These are phyloP conservation scores for Popillia japonica DNA, from an alignment of 1,140 invertebrate species.

Conservation along the genomic window DNA sequence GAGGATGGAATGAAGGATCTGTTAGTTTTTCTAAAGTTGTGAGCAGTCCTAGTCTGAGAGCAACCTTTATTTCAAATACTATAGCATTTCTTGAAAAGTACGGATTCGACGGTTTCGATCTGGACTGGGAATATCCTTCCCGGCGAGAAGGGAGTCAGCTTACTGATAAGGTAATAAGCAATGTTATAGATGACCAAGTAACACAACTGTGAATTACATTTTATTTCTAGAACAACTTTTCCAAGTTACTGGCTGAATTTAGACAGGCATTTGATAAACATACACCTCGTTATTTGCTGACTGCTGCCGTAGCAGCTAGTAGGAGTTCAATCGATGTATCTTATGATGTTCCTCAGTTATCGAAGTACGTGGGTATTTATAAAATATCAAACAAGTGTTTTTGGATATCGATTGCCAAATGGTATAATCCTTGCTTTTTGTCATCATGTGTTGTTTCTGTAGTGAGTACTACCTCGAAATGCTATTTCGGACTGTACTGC, in stretches of 20 bases:
- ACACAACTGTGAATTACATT: not conserved
- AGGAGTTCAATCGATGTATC: conserved; percentile 68
- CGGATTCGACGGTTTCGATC: conserved; percentile 80
- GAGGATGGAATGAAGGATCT: conserved; percentile 81
- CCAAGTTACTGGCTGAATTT: conserved; percentile 49
- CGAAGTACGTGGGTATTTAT: conserved; percentile 69
- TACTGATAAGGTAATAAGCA: conserved; percentile 56
- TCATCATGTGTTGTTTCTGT: too few relatives aligned
- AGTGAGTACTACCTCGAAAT: too few relatives aligned
- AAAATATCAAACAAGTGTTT: too few relatives aligned
- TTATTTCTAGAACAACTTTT: conserved; percentile 48
- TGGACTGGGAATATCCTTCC: conserved; percentile 84
- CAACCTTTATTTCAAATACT: conserved; percentile 68
- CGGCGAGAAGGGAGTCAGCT: conserved; percentile 68
- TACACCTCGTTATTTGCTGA: conserved; percentile 46
- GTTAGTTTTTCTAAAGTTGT: conserved; percentile 69
- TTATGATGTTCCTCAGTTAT: conserved; percentile 89
- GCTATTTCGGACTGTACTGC: too few relatives aligned
- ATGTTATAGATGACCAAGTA: not conserved
- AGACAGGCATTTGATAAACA: conserved; percentile 46
- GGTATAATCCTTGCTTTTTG: too few relatives aligned
- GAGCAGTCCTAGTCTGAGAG: conserved; percentile 59
- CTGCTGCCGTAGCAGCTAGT: conserved; percentile 48
- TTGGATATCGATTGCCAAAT: too few relatives aligned
- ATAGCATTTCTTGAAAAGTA: conserved; percentile 69